Conservation (phyloP, 1,140 invertebrate species). For the Grapholita molesta region DNA sequence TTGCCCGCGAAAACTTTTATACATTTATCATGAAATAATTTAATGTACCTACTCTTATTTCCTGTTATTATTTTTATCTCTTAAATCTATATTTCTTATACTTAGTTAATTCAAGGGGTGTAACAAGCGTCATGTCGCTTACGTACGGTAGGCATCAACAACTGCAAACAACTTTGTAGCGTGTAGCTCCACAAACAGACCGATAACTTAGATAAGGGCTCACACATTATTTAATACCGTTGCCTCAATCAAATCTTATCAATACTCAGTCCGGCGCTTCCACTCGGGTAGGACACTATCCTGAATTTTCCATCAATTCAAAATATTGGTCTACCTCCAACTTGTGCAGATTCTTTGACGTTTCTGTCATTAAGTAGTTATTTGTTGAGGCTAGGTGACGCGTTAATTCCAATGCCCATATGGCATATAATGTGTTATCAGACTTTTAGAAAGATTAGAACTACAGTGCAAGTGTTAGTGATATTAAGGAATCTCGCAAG, state of each 20-base stretch:
- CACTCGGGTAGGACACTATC: not conserved
- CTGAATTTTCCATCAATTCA: not conserved
- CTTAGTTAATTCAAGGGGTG: not conserved
- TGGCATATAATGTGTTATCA: conserved; percentile 39
- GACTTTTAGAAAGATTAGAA: conserved; percentile 32
- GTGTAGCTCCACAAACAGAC: conserved; percentile 41
- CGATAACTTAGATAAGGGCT: conserved; percentile 67
- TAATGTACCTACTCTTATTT: too few relatives aligned
- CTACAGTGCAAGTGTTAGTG: conserved; percentile 28
- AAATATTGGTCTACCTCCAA: conserved; percentile 27
- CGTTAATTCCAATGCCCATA: conserved; percentile 37
- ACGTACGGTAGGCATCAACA: conserved; percentile 27
- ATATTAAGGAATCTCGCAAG: conserved; percentile 17
- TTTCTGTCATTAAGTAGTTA: not conserved
- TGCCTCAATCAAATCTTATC: conserved; percentile 67
- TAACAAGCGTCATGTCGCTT: not conserved
- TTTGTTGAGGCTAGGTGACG: conserved; percentile 11
- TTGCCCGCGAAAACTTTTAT: too few relatives aligned
- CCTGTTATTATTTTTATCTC: not conserved
- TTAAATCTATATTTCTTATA: not conserved
- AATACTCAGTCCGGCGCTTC: conserved; percentile 25
- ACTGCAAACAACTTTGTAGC: conserved; percentile 15
- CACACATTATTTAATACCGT: conserved; percentile 52
- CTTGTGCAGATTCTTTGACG: not conserved
- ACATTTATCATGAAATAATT: too few relatives aligned